A percentile compares a stretch with the other conserved stretches of the same genome.
Conservation (phyloP, 2,113 vertebrate species). For the Prunella himalayana region DNA sequence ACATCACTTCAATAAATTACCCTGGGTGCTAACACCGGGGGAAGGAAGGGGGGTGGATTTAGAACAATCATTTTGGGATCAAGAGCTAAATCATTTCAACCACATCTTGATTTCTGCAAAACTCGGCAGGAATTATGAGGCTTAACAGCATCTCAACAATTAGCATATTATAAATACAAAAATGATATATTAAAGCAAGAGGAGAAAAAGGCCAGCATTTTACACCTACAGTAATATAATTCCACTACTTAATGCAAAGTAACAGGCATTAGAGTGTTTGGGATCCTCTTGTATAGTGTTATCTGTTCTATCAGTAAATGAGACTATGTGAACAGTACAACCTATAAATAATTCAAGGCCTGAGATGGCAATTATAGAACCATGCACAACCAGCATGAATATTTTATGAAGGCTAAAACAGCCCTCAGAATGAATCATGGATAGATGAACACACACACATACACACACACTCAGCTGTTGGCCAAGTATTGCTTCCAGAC, state of each 20-base stretch:
- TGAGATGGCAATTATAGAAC: constrained; percentile 99
- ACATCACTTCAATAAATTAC: constrained; percentile 77
- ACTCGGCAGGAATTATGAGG: constrained; percentile 76
- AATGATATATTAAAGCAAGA: constrained; percentile 79
- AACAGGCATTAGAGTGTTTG: constrained; percentile 85
- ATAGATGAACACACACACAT: constrained; percentile 74
- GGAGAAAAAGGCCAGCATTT: constrained; percentile 77
- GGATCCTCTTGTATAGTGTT: constrained; percentile 82
- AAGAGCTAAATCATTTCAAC: constrained; percentile 78
- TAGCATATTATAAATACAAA: constrained; percentile 87
- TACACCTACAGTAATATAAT: constrained; percentile 87
- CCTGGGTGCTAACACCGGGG: constrained; percentile 41
- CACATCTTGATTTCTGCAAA: constrained; percentile 77
- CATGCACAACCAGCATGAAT: constrained; percentile 93
- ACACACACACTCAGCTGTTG: constrained; percentile 57
- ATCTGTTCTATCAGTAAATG: constrained; percentile 97
- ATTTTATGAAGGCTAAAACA: constrained; percentile 90
- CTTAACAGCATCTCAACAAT: constrained; percentile 80
- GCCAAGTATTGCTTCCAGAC: constrained; percentile 70
- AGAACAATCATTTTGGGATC: constrained; percentile 79
- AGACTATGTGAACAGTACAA: constrained; percentile 96
- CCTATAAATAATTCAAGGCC: constrained; percentile 98
- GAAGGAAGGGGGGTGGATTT: constrained; percentile 38
- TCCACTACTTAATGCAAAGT: constrained; percentile 88
- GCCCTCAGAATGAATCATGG: constrained; percentile 87